phyloP scores from a whole-genome alignment of 2,797 vertebrate genomes.

The Lophotriccus pileatus region DNA sequence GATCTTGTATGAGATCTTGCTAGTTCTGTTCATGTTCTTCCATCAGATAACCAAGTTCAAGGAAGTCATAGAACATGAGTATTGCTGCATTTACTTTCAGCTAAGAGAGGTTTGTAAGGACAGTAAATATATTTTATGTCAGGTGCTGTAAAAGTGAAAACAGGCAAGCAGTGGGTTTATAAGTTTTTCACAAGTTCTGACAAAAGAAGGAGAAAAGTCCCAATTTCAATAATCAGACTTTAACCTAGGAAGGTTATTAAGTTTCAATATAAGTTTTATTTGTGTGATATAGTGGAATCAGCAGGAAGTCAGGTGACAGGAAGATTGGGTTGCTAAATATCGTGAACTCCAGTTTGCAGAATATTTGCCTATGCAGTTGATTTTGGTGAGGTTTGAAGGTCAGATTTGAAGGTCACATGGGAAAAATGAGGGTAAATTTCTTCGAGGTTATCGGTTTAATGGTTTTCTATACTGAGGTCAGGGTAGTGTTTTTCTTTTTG shows the following conservation, averaged over 20 bases:
- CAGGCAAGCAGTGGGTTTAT: background rate
- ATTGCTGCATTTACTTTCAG: background rate
- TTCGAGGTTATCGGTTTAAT: background rate
- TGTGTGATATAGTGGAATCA: background rate
- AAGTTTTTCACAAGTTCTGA: background rate
- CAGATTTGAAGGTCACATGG: background rate
- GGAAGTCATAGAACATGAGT: background rate
- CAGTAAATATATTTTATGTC: background rate
- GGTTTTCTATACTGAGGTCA: background rate
- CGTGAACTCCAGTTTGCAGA: background rate
- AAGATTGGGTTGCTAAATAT: background rate
- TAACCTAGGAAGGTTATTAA: background rate
- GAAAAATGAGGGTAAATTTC: background rate
- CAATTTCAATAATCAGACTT: background rate
- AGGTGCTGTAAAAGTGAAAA: background rate
- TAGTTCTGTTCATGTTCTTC: background rate
- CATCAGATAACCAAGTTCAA: background rate
- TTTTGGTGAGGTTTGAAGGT: background rate
- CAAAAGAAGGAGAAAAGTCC: background rate
- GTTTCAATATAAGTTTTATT: background rate
- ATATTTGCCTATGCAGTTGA: background rate
- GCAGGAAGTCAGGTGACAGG: background rate
- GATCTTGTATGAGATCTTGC: background rate
- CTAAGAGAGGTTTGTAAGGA: background rate
- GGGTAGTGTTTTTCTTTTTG: background rate